Conservation (phyloP, 2,888 invertebrate species). For the Himalopsyche kuldschensis region DNA sequence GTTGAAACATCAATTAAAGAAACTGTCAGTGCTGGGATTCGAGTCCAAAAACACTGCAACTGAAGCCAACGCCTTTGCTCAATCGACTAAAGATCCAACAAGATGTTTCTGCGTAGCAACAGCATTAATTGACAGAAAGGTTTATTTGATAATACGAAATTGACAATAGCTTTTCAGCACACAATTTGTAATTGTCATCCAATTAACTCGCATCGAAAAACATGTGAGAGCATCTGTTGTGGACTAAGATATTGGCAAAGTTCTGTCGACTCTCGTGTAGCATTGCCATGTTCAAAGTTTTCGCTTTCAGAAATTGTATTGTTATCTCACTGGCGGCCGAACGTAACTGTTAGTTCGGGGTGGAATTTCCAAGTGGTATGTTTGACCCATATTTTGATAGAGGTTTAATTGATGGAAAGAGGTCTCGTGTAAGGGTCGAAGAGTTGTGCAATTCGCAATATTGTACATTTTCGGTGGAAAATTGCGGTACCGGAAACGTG, state of each 20-base stretch:
- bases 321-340: neutral
- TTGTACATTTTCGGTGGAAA: too few relatives aligned
- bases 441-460: too few relatives aligned
- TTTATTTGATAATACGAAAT: too few relatives aligned
- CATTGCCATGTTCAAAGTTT: neutral
- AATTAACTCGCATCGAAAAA: neutral
- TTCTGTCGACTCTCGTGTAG: neutral
- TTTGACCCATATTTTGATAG: neutral
- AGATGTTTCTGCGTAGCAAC: too few relatives aligned
- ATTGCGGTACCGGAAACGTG: too few relatives aligned
- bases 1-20: neutral
- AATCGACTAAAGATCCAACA: too few relatives aligned
- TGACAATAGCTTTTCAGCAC: too few relatives aligned
- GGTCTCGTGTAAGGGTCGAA: neutral
- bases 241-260: neutral
- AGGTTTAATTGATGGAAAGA: neutral
- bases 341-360: neutral
- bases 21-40: too few relatives aligned
- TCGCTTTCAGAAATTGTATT: neutral
- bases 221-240: neutral
- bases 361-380: neutral
- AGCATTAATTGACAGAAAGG: too few relatives aligned
- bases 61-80: too few relatives aligned
- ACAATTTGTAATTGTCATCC: too few relatives aligned
- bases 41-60: too few relatives aligned